phyloP scores from a whole-genome alignment of 2,113 vertebrate species.

The Centropus unirufus region DNA sequence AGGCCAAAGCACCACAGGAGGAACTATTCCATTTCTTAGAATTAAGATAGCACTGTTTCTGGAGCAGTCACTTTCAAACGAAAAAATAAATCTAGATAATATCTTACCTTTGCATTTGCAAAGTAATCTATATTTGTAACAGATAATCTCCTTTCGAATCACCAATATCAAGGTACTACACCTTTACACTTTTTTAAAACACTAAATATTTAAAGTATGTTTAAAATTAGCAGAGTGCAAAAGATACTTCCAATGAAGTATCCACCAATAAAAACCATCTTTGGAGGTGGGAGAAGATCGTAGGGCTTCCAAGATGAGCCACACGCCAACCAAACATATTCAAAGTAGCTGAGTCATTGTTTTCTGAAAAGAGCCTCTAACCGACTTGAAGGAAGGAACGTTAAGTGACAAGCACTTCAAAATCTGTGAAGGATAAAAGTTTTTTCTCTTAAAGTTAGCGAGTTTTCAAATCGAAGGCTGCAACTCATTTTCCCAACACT shows the following conservation, averaged over 20 bases:
- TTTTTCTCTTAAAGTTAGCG: not conserved
- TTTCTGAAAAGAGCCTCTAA: conserved; percentile 18
- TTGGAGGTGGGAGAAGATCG: conserved; percentile 4
- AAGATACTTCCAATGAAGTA: not conserved
- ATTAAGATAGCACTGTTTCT: not conserved
- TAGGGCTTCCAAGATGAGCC: conserved; percentile 21
- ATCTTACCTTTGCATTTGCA: not conserved
- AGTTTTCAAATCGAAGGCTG: not conserved
- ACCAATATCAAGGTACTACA: not conserved
- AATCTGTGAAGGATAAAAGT: not conserved
- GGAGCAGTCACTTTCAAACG: not conserved
- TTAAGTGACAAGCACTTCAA: not conserved
- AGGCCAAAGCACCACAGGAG: not conserved
- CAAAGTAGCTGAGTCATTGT: not conserved
- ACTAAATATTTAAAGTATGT: not conserved
- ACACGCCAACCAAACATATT: not conserved
- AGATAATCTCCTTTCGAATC: not conserved
- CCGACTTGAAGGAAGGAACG: not conserved
- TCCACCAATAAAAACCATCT: not conserved
- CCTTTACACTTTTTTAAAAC: not conserved
- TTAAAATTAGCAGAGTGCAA: conserved; percentile 6
- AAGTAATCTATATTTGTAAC: not conserved
- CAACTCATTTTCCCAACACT: not conserved
- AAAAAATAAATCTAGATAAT: not conserved
- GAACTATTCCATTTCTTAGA: not conserved